Conservation (phyloP, 64 coral and sea anemone species). For the Acropora tenuis region DNA sequence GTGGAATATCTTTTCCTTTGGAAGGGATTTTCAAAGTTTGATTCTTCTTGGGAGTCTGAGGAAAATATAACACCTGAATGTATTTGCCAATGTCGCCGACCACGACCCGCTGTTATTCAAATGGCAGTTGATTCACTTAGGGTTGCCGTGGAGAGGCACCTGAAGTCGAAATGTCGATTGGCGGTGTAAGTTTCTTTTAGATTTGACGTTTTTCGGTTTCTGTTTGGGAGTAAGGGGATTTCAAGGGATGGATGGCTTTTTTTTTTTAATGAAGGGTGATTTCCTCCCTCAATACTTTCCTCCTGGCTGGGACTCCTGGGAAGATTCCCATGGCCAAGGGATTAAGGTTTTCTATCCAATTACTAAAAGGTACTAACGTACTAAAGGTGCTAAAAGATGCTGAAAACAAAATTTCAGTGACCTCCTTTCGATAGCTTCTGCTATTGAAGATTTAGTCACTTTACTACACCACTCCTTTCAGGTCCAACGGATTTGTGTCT, state of each 20-base stretch:
- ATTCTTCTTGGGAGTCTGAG: not conserved
- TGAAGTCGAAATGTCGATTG: conserved; percentile 14
- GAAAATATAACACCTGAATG: not conserved
- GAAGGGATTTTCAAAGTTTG: not conserved
- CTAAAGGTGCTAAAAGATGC: no score
- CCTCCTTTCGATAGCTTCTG: no score
- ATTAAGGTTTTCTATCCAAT: conserved; percentile 9
- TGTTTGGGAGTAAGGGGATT: conserved; percentile 31
- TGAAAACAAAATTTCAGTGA: no score
- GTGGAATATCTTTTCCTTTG: not conserved
- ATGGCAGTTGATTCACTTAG: conserved; percentile 1
- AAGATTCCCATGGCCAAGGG: conserved; percentile 12
- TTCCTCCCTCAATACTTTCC: conserved; percentile 10
- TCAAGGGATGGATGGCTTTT: not conserved
- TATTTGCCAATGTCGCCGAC: not conserved
- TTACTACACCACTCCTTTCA: no score
- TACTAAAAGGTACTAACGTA: not conserved
- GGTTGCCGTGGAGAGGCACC: conserved; percentile 23
- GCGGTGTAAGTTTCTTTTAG: conserved; percentile 27
- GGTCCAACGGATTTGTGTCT: no score
- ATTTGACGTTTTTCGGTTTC: conserved; percentile 40
- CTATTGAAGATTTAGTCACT: no score
- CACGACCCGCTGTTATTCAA: not conserved
- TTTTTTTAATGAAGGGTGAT: conserved; percentile 16
- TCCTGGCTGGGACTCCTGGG: not conserved